These are phyloP conservation scores for Torymus tubicola DNA, from an alignment of 2,888 invertebrate species.

Conservation along the genomic window DNA sequence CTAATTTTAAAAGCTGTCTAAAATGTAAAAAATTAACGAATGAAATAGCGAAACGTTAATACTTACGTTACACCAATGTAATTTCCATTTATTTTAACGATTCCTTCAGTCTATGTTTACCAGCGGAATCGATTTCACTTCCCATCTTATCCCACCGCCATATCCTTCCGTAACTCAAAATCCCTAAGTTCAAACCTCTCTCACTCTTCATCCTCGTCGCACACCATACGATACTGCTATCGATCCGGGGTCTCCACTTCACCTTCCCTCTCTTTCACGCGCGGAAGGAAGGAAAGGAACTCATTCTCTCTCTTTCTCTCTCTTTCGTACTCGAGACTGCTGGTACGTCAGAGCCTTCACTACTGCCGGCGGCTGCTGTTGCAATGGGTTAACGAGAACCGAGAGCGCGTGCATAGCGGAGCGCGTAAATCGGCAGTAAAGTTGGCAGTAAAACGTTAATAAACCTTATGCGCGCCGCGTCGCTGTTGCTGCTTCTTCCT, in stretches of 20 bases:
- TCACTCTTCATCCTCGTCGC: background rate
- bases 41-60: too few species aligned
- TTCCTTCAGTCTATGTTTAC: background rate
- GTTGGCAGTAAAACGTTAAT: conserved; percentile 68
- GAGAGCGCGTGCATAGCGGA: conserved; percentile 48
- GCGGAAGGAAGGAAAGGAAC: conserved; percentile 25
- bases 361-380: conserved; percentile 14
- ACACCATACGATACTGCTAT: too few species aligned
- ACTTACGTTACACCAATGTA: too few species aligned
- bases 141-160: too few species aligned
- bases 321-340: too few species aligned
- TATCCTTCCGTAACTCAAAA: too few species aligned
- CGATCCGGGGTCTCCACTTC: too few species aligned
- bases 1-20: too few species aligned
- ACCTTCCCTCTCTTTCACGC: background rate
- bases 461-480: conserved; percentile 60
- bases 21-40: too few species aligned
- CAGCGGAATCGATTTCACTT: conserved; percentile 22
- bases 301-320: too few species aligned
- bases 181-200: background rate
- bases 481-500: background rate
- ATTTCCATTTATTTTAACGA: too few species aligned
- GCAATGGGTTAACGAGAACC: conserved; percentile 53
- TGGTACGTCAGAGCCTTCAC: too few species aligned
- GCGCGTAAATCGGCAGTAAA: conserved; percentile 68